These are phyloP conservation scores for Naja naja DNA, from an alignment of 2,113 vertebrate genomes.

Conservation along the genomic window DNA sequence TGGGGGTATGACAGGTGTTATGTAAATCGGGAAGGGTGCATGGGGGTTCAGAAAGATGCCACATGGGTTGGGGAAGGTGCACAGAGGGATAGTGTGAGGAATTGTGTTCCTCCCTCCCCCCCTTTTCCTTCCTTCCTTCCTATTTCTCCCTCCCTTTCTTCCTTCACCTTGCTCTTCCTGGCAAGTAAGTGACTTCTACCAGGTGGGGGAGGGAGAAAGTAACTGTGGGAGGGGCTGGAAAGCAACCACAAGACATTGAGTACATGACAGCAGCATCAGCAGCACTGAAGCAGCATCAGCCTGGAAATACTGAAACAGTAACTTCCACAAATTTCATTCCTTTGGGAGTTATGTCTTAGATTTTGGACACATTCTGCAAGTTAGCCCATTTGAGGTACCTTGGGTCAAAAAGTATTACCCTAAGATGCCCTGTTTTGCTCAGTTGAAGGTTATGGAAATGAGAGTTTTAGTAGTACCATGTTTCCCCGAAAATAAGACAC, in stretches of 20 bases:
- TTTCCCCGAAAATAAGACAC: too few species aligned
- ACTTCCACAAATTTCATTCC: background rate
- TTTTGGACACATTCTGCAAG: background rate
- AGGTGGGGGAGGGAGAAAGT: background rate
- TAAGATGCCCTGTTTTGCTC: background rate
- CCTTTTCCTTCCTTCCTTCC: background rate
- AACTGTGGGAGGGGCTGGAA: background rate
- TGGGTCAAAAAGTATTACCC: background rate
- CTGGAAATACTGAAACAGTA: background rate
- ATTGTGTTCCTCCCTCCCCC: background rate
- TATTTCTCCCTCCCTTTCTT: background rate
- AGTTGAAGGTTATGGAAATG: background rate
- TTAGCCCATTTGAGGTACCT: background rate
- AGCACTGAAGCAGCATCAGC: background rate
- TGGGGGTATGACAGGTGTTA: background rate
- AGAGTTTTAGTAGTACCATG: background rate
- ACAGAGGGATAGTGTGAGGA: background rate
- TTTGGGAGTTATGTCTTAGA: background rate
- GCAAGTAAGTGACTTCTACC: background rate
- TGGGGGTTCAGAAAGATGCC: background rate
- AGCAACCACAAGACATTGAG: background rate
- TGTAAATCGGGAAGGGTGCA: background rate
- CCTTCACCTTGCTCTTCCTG: background rate
- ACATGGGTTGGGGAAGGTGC: background rate
- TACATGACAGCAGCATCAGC: background rate